Conservation (phyloP, 1,140 invertebrate genomes). For the Pogonomyrmex californicus region DNA sequence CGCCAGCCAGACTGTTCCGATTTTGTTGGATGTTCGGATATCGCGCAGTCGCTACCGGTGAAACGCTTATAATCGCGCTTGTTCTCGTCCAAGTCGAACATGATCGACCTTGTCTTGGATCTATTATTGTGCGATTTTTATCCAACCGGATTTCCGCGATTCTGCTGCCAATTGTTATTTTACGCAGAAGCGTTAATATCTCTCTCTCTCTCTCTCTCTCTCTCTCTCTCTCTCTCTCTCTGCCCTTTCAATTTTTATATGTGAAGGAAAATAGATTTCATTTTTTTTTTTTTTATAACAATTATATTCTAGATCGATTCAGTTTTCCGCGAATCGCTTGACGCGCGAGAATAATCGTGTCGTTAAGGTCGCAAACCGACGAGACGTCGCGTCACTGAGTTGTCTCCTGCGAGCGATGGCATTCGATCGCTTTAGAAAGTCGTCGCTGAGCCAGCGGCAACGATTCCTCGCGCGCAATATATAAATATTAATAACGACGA, state of each 20-base stretch:
- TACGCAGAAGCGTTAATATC: background rate
- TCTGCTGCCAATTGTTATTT: background rate
- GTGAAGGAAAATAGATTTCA: background rate
- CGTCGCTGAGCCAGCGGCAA: conserved; percentile 63
- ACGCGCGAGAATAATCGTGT: conserved; percentile 2
- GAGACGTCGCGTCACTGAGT: conserved; percentile 25
- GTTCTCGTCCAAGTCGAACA: background rate
- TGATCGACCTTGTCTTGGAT: background rate
- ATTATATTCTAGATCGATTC: background rate
- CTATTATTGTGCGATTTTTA: background rate
- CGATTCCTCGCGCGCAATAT: conserved; percentile 69
- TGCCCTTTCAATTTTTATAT: no score
- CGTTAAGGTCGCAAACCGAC: background rate
- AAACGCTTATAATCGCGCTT: background rate
- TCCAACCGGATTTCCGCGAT: background rate
- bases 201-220: no score
- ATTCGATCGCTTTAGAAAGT: conserved; percentile 82
- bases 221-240: background rate
- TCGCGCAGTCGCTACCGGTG: conserved; percentile 45
- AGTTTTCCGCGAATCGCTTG: conserved; percentile 4
- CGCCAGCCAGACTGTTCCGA: conserved; percentile 80
- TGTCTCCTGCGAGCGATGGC: conserved; percentile 60
- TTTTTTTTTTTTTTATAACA: background rate
- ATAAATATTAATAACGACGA: conserved; percentile 85
- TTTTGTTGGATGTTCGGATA: conserved; percentile 69